Conservation (phyloP, 2,797 vertebrate species). For the Siniperca obscura region DNA sequence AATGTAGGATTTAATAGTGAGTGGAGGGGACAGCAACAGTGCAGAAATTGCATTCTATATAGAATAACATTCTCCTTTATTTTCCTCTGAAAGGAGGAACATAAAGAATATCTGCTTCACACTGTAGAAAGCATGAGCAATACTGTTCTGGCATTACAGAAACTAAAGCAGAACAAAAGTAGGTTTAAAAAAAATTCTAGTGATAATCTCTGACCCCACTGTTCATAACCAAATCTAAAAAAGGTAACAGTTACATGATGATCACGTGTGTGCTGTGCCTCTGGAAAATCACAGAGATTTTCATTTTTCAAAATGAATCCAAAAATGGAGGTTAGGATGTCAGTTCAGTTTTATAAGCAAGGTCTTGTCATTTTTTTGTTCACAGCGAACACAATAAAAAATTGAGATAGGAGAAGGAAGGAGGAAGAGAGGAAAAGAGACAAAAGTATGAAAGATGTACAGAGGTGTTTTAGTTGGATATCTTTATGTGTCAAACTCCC, state of each 20-base stretch:
- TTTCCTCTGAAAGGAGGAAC: constrained; percentile 5
- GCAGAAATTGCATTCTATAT: constrained; percentile 1
- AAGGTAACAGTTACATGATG: not conserved
- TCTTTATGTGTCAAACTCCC: not conserved
- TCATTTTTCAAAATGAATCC: constrained; percentile 1
- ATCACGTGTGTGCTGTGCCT: not conserved
- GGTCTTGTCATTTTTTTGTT: constrained; percentile 15
- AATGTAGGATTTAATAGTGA: constrained; percentile 20
- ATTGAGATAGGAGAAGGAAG: not conserved
- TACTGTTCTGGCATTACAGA: not conserved
- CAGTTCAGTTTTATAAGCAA: constrained; percentile 6
- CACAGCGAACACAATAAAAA: not conserved
- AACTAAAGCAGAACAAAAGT: constrained; percentile 4
- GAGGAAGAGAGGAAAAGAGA: not conserved
- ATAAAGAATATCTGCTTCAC: not conserved
- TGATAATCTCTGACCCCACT: not conserved
- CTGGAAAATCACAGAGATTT: not conserved
- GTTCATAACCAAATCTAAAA: not conserved
- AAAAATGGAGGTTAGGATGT: not conserved
- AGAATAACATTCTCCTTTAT: constrained; percentile 1
- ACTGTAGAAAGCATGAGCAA: not conserved
- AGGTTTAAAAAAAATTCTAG: not conserved
- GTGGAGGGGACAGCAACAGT: not conserved
- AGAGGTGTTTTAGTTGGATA: not conserved
- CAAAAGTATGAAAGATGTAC: not conserved